Conservation (phyloP, 2,797 vertebrate species). For the Numenius phaeopus region DNA sequence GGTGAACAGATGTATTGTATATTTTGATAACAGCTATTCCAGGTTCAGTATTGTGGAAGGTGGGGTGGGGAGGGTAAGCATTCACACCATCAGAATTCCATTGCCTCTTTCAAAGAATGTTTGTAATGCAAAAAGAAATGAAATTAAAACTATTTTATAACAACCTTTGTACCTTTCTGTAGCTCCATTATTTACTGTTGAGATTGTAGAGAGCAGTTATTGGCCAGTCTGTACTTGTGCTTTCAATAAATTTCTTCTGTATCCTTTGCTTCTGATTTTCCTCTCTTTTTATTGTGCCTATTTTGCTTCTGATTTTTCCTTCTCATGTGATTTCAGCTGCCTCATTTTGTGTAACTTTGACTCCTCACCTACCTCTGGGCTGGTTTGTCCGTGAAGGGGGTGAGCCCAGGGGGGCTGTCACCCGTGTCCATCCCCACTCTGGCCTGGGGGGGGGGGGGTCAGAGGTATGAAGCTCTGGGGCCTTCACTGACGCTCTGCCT, state of each 20-base stretch:
- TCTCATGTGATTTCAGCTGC: slow-evolving; percentile 62
- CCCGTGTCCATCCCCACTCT: too few species aligned
- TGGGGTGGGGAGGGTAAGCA: slow-evolving; percentile 65
- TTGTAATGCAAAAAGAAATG: slow-evolving; percentile 78
- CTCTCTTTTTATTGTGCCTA: slow-evolving; percentile 76
- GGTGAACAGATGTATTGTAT: slow-evolving; percentile 89
- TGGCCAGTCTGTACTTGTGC: slow-evolving; percentile 81
- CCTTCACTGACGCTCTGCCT: slow-evolving; percentile 33
- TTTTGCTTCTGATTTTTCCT: slow-evolving; percentile 72
- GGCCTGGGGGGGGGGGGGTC: too few species aligned
- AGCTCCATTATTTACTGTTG: slow-evolving; percentile 77
- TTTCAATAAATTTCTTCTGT: slow-evolving; percentile 85
- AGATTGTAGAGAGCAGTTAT: slow-evolving; percentile 76
- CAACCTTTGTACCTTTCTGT: slow-evolving; percentile 78
- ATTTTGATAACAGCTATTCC: slow-evolving; percentile 84
- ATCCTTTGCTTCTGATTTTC: slow-evolving; percentile 76
- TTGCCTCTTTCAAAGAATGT: slow-evolving; percentile 78
- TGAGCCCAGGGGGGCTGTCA: too few species aligned
- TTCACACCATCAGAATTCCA: slow-evolving; percentile 72
- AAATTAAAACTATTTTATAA: slow-evolving; percentile 84
- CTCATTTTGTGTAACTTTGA: slow-evolving; percentile 52
- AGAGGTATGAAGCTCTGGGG: background rate
- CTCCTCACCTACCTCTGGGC: slow-evolving; percentile 4
- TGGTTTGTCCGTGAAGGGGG: background rate
- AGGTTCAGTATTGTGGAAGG: slow-evolving; percentile 82